Base-by-base conservation (phyloP, 2,888 invertebrate genomes). In the Atethmia centrago region DNA sequence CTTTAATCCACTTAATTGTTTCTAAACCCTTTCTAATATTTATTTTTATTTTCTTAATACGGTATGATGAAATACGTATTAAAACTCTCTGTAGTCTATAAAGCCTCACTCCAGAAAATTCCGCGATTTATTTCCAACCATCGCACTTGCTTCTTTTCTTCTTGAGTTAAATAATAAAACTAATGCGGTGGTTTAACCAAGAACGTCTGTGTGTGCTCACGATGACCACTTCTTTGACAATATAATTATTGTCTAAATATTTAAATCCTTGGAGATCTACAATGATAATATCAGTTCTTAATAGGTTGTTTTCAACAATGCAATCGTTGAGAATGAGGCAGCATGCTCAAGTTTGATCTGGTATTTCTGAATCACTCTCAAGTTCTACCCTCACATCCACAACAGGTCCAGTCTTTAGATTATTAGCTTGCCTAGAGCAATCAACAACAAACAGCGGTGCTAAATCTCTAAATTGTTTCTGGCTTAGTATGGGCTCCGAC, bases 301-400 rank as follows among this genome's bases (percentile, higher is more conserved):
- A 4, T 0, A 61, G 69, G 2, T 61, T 69, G 14, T 62, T 45
- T 7, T 70, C 70, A 45, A 62, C 16, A 8, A 65, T 59, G 8
- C 64, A 64, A 1, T 73, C 74, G 45, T 69, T 74, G 0, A 69
- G 25, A 21, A 68, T 74, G 14, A 75, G 61, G 42, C 70, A 75
- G 7, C 66, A 66, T 36, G 69, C 70, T 1, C 59, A 59, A 28
- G 59, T 74, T 55, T 74, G 59, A 40, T 65, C 70, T 16, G 64
- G 61, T 53, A 67, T 55, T 0, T 55, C 67, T 8, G 49, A 45
- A 45, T 45, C 19, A 47, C 19, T 45, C 45, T 47, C 47, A 47
- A 47, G 16, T 47, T 47, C 19, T 56, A 55, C 25, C 36, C 73
- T 36, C 5, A 47, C 47, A 19, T 47, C 47, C 47, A 47, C 19